phyloP scores from a whole-genome alignment of 64 coral and sea anemone genomes.

The Porites australiensis region DNA sequence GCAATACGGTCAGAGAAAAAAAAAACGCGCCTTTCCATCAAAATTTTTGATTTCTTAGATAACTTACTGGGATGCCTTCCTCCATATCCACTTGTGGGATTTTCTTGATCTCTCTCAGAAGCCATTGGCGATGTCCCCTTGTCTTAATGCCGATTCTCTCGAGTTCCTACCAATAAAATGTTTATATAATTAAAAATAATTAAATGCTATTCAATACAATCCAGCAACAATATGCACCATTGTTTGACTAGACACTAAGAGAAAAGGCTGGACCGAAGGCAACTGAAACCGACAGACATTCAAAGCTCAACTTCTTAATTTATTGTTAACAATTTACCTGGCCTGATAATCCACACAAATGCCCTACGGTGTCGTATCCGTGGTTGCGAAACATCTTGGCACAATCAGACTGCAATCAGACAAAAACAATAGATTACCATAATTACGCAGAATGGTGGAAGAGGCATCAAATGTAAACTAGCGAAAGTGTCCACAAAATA shows the following conservation, averaged over 20 bases:
- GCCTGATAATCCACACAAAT: slow-evolving; percentile 69
- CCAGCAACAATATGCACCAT: too few relatives aligned
- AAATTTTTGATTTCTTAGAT: neutral
- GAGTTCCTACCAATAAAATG: slow-evolving; percentile 49
- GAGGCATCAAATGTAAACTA: too few relatives aligned
- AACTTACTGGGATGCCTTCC: slow-evolving; percentile 78
- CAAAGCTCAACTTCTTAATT: neutral
- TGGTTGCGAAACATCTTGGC: slow-evolving; percentile 77
- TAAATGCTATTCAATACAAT: neutral
- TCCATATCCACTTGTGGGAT: slow-evolving; percentile 78
- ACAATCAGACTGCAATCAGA: slow-evolving; percentile 50
- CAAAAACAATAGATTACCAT: neutral
- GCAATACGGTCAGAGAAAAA: too few relatives aligned
- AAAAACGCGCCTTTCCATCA: too few relatives aligned
- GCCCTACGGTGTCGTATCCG: slow-evolving; percentile 82
- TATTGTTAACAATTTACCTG: slow-evolving; percentile 49
- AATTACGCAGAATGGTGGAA: too few relatives aligned
- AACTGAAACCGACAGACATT: too few relatives aligned
- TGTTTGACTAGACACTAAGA: too few relatives aligned
- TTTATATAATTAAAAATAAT: neutral
- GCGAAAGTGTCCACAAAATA: too few relatives aligned
- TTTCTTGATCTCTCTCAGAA: slow-evolving; percentile 63
- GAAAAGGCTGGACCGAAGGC: too few relatives aligned
- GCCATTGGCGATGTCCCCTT: slow-evolving; percentile 64
- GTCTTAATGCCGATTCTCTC: slow-evolving; percentile 61